Evolutionary conservation across 1,140 invertebrate genomes (phyloP).

Genomic region (Saxidomus purpurata): DNA sequence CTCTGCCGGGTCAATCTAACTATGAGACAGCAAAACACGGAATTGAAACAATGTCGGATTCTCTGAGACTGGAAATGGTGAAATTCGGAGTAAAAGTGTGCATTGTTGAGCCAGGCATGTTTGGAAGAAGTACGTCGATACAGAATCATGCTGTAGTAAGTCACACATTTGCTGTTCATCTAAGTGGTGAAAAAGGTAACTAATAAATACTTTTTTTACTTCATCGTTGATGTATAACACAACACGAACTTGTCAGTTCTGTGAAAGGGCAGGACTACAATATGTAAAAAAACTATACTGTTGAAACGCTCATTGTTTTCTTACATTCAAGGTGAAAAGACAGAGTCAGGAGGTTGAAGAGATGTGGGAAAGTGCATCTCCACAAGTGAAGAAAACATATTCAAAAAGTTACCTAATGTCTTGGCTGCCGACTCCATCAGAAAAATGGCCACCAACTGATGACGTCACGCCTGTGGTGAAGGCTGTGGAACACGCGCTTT

Average conservation of each 20-base stretch:
- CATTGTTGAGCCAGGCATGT: constrained; percentile 80
- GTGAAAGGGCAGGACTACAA: no score
- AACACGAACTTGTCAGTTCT: no score
- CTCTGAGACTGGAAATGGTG: constrained; percentile 83
- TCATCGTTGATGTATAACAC: no score
- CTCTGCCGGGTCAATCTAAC: constrained; percentile 91
- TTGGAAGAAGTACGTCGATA: constrained; percentile 11
- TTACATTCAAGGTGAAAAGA: constrained; percentile 13
- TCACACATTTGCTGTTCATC: not conserved
- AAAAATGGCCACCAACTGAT: constrained; percentile 1
- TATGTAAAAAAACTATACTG: no score
- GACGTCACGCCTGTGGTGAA: constrained; percentile 1
- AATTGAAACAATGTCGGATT: constrained; percentile 87
- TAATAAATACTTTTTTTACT: no score
- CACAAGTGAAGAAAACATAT: constrained; percentile 11
- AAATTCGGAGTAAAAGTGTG: constrained; percentile 85
- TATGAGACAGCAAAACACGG: constrained; percentile 94
- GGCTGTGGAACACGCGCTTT: constrained; percentile 6
- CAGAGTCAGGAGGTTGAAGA: constrained; percentile 25
- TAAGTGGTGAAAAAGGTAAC: no score
- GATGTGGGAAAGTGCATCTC: constrained; percentile 18
- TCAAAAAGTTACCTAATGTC: not conserved
- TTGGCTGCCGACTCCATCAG: not conserved
- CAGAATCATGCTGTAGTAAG: not conserved
- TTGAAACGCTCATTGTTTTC: no score